Conservation (phyloP, 2,113 vertebrate species). For the Verasper variegatus region DNA sequence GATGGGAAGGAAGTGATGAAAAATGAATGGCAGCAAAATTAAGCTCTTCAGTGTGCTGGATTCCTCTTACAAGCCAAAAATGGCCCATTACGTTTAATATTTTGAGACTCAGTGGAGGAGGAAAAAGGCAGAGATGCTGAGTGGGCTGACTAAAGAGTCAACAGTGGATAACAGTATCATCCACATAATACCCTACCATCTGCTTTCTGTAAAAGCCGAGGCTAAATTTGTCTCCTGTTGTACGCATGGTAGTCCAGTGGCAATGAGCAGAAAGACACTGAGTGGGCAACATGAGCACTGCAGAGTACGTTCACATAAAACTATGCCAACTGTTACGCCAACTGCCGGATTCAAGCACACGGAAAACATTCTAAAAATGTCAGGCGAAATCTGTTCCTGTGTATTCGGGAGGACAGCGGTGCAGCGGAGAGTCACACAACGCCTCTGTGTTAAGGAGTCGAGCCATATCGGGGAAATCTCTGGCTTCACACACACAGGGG, state of each 20-base stretch:
- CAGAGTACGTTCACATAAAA: constrained; percentile 45
- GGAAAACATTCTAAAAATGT: constrained; percentile 55
- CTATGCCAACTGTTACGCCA: constrained; percentile 65
- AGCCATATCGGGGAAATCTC: constrained; percentile 43
- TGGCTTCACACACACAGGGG: constrained; percentile 31
- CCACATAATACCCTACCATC: constrained; percentile 74
- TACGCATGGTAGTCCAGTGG: constrained; percentile 52
- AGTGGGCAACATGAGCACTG: constrained; percentile 61
- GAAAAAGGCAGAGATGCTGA: constrained; percentile 65
- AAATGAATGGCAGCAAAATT: constrained; percentile 45
- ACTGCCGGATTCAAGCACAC: constrained; percentile 47
- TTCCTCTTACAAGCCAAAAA: constrained; percentile 51
- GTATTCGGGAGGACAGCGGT: constrained; percentile 46
- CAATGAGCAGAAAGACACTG: constrained; percentile 60
- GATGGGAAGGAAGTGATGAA: constrained; percentile 35
- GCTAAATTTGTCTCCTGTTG: constrained; percentile 70
- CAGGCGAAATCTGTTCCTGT: constrained; percentile 29
- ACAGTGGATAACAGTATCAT: constrained; percentile 67
- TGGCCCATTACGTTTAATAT: constrained; percentile 61
- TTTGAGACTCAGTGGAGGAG: constrained; percentile 58
- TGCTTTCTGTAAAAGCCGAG: constrained; percentile 65
- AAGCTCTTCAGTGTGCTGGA: constrained; percentile 31
- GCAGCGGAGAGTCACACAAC: constrained; percentile 42
- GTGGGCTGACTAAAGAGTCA: constrained; percentile 72
- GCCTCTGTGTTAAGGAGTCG: constrained; percentile 30